Evolutionary conservation across 2,888 invertebrate genomes (phyloP), one percentile per base, ranked within the genome.

Genomic region (Gymnoscelis rufifasciata): DNA sequence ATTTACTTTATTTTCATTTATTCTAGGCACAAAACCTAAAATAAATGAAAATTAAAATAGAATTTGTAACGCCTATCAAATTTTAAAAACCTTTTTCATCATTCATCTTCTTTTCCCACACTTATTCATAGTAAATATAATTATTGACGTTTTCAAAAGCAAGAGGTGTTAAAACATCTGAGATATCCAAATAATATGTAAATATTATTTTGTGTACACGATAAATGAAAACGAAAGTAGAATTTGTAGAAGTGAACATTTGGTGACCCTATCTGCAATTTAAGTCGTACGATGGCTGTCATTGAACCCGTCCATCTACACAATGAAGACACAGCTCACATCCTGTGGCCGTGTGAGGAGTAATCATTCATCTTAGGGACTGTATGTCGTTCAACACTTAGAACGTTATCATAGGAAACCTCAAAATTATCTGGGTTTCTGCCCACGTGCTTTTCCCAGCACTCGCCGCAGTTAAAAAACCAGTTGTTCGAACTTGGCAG

Each of bases 401-500:
- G 36, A 33, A 41, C 37, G 54, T 62, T 69, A 66, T 67, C 56
- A 50, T 28, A 51, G 40, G 47, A 51, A 48, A 39, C 31, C 12
- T 43, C 36, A 35, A 52, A 33, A 51, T 63, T 71, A 77, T 58
- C 61, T 77, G 62, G 74, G 70, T 62, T 71, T 66, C 64, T 60
- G 36, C 48, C 71, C 82, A 80, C 78, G 79, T 80, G 80, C 71
- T 73, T 59, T 59, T 57, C 52, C 51, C 54, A 53, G 50, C 58
- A 59, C 64, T 15, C 11, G 58, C 68, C 60, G 62, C 74, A 64
- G 67, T 75, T 76, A 74, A 81, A 65, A 78, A 83, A 82, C 78
- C 74, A 74, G 81, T 83, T 76, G 70, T 74, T 71, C 78, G 80
- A 82, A 82, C 83, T 83, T 86, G 84, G 82, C 82, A 82, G 71